Evolutionary conservation across 2,113 vertebrate species (phyloP), one percentile per base, ranked within the genome.

Genomic region (Chaetodon auriga): DNA sequence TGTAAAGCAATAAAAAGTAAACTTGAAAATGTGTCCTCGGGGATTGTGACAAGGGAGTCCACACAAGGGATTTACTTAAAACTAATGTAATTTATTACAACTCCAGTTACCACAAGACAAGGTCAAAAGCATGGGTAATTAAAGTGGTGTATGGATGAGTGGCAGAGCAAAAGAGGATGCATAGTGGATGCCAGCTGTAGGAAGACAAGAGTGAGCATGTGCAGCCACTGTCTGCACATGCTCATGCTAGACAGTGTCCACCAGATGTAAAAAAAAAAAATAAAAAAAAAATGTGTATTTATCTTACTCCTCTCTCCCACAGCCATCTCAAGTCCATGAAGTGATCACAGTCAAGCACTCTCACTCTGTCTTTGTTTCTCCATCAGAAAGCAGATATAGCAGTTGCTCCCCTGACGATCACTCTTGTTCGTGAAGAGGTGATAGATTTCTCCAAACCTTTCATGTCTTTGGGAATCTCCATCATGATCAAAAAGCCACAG

Each of bases 401-500:
- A 45, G 96, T 99, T 0, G 98, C 98, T 87, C 98, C 98, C 16
- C 91, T 99, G 92, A 99, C 97, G 25, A 99, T 99, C 82, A 98
- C 98, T 43, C 92, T 99, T 87, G 98, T 99, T 86, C 96, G 98
- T 92, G 98, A 99, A 92, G 98, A 99, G 91, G 98, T 99, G 95
- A 99, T 99, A 58, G 98, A 99, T 95, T 99, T 99, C 95, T 99
- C 98, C 87, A 99, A 99, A 93, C 97, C 97, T 69, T 99, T 99
- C 95, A 99, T 99, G 98, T 98, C 97, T 90, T 94, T 99, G 93
- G 98, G 98, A 75, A 99, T 99, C 91, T 99, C 98, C 88, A 99
- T 99, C 92, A 99, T 99, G 98, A 99, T 99, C 93, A 99, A 99
- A 94, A 99, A 99, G 89, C 98, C 98, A 58, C 97, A 99, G 95